Evolutionary conservation across 2,797 vertebrate genomes (phyloP), one percentile per base, ranked within the genome.

Genomic region (Melanotaenia parkinsoni): DNA sequence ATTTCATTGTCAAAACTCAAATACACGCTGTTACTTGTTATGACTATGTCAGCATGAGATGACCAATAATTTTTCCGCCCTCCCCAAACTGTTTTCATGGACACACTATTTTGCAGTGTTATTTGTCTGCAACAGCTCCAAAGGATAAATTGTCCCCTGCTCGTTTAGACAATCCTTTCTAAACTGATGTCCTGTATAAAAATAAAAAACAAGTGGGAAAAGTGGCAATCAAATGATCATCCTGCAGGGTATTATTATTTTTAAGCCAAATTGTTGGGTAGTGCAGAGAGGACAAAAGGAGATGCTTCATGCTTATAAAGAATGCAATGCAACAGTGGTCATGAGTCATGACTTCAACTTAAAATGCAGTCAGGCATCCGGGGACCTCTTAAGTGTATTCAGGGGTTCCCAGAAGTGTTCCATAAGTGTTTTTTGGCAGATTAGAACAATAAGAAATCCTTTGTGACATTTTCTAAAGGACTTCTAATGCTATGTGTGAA

Each of bases 301-400:
- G 22, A 47, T 30, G 30, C 30, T 30, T 30, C 30, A 2, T 28
- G 30, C 58, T 33, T 58, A 45, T 9, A 67, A 62, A 64, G 13
- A 56, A 67, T 58, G 13, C 24, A 66, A 24, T 35, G 47, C 32
- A 37, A 53, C 57, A n/a, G 5, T 32, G 37, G 64, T n/a, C 51
- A 60, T 77, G 71, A 79, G 71, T 76, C 76, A 82, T 33, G 64
- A 75, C 67, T 64, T 70, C 33, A 66, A 66, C 16, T 51, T 51
- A 37, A 81, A 84, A 65, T 79, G 73, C 70, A 47, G 59, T 43
- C 26, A 40, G 24, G 73, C 72, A 63, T 68, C 53, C 14, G 22
- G 66, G 69, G 76, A 67, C 10, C 7, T 57, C 18, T 62, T 72
- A 82, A 83, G 70, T 58, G 62, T 77, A 75, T 73, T 77, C 61